These are phyloP conservation scores for Mechanitis mazaeus DNA, from an alignment of 2,888 invertebrate species.

Conservation along the genomic window DNA sequence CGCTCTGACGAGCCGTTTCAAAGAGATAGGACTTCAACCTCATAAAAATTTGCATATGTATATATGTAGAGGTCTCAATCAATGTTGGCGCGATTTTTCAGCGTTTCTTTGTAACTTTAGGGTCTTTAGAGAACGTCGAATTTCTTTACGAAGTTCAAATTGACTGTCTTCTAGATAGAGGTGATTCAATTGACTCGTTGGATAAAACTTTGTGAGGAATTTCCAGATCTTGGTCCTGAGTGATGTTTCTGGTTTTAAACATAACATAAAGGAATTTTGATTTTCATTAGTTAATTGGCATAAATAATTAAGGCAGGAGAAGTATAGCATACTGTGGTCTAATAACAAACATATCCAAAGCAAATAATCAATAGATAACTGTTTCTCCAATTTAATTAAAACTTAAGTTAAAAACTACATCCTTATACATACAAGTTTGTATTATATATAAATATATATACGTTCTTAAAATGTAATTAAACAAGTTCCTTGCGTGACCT, in stretches of 20 bases:
- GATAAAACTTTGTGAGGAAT: constrained; percentile 7
- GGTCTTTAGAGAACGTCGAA: constrained; percentile 10
- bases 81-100: constrained; percentile 26
- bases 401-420: too few relatives aligned
- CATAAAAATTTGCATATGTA: constrained; percentile 31
- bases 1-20: constrained; percentile 20
- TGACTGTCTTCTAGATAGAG: constrained; percentile 15
- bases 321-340: not conserved
- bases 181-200: constrained; percentile 13
- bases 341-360: too few relatives aligned
- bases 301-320: not conserved
- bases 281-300: not conserved
- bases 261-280: not conserved
- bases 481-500: constrained; percentile 1
- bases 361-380: too few relatives aligned
- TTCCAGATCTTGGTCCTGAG: too few relatives aligned
- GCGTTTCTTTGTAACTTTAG: constrained; percentile 24
- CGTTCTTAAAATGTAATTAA: not conserved
- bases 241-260: not conserved
- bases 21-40: constrained; percentile 24
- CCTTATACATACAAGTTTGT: too few relatives aligned
- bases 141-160: constrained; percentile 17
- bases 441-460: too few relatives aligned
- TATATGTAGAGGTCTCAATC: constrained; percentile 31
- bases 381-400: too few relatives aligned